Evolutionary conservation across 2,113 vertebrate genomes (phyloP).

Genomic region (Calyptommatus sinebrachiatus): DNA sequence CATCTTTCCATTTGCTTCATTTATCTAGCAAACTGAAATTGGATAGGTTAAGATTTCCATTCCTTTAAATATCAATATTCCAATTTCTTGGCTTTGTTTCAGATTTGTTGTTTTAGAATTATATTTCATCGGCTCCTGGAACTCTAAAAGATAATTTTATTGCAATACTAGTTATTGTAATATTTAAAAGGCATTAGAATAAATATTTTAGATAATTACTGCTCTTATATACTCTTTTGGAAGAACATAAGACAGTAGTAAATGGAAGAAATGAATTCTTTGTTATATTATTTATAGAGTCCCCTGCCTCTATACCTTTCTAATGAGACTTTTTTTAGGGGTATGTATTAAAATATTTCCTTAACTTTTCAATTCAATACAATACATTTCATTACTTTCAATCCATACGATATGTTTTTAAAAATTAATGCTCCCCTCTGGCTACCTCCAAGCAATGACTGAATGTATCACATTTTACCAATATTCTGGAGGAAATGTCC

Average conservation of each 20-base stretch:
- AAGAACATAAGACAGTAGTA: neutral
- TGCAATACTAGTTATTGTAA: neutral
- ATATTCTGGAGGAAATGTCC: no score
- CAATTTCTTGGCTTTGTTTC: neutral
- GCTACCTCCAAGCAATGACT: no score
- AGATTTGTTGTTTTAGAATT: slow-evolving; percentile 12
- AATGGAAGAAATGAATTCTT: slow-evolving; percentile 7
- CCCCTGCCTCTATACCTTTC: no score
- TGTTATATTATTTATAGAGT: no score
- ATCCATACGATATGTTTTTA: no score
- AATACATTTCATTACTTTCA: no score
- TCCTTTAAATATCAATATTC: slow-evolving; percentile 8
- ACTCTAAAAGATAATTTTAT: slow-evolving; percentile 2
- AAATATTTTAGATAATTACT: slow-evolving; percentile 1
- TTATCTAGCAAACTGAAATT: neutral
- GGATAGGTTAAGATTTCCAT: neutral
- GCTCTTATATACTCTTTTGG: neutral
- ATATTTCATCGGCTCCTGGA: neutral
- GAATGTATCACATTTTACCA: no score
- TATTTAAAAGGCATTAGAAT: neutral
- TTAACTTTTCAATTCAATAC: no score
- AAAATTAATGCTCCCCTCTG: no score
- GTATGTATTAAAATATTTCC: no score
- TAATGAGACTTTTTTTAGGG: no score
- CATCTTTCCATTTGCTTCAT: slow-evolving; percentile 2